These are phyloP conservation scores for Brachionichthys hirsutus DNA, from an alignment of 2,113 vertebrate genomes.

Conservation along the genomic window DNA sequence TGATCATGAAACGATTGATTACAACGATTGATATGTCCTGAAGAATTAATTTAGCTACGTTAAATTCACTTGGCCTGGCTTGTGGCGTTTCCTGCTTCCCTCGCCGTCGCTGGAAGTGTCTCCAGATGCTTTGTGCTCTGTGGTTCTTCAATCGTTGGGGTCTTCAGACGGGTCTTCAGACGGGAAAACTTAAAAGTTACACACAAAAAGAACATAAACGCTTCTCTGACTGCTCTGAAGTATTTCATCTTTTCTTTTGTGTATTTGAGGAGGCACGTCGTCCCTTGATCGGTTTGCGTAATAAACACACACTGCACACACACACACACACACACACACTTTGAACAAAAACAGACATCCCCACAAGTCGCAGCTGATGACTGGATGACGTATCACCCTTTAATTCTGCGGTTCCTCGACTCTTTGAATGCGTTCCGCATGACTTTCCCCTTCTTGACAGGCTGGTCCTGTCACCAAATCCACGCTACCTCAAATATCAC, in stretches of 20 bases:
- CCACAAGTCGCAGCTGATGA: background rate
- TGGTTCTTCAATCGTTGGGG: conserved; percentile 28
- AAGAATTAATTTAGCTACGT: too few species aligned
- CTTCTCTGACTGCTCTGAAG: conserved; percentile 51
- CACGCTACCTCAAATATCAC: background rate
- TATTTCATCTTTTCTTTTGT: conserved; percentile 27
- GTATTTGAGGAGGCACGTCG: conserved; percentile 33
- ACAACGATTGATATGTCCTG: too few species aligned
- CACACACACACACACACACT: background rate
- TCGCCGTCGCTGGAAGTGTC: conserved; percentile 38
- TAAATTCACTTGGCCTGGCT: too few species aligned
- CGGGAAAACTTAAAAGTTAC: conserved; percentile 38
- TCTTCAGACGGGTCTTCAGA: conserved; percentile 43
- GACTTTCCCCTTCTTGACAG: background rate
- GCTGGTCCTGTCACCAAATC: too few species aligned
- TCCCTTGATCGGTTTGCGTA: conserved; percentile 36
- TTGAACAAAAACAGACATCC: too few species aligned
- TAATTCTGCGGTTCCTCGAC: background rate
- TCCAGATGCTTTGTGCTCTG: conserved; percentile 38
- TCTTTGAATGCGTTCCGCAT: conserved; percentile 5
- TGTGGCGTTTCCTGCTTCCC: background rate
- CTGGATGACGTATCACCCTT: background rate
- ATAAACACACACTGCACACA: conserved; percentile 17
- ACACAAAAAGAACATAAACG: conserved; percentile 45
- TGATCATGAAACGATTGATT: too few species aligned